phyloP scores from a whole-genome alignment of 2,888 invertebrate species.

The Cyclophora punctaria region DNA sequence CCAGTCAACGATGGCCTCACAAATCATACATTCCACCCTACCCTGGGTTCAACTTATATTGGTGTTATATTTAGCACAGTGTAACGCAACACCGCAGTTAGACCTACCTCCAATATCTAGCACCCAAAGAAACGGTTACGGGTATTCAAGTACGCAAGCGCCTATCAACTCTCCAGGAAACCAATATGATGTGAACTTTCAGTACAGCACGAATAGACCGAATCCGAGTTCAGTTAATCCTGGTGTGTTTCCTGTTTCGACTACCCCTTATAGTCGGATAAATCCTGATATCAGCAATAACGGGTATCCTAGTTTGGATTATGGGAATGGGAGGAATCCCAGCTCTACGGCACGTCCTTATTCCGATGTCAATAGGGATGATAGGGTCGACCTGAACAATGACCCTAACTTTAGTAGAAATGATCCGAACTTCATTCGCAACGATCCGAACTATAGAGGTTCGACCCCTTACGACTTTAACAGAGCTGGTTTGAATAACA shows the following conservation, averaged over 20 bases:
- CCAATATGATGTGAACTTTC: constrained; percentile 53
- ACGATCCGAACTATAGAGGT: constrained; percentile 60
- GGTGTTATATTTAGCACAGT: constrained; percentile 25
- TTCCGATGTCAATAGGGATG: constrained; percentile 54
- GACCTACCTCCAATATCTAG: constrained; percentile 72
- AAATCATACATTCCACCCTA: constrained; percentile 1
- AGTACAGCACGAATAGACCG: constrained; percentile 49
- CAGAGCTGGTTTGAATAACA: constrained; percentile 47
- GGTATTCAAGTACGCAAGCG: constrained; percentile 51
- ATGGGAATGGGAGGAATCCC: constrained; percentile 43
- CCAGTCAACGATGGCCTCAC: constrained; percentile 49
- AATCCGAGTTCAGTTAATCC: constrained; percentile 34
- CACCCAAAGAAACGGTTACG: constrained; percentile 47
- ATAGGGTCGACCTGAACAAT: constrained; percentile 61
- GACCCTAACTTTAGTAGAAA: constrained; percentile 64
- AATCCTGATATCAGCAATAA: constrained; percentile 67
- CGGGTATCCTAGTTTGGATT: constrained; percentile 54
- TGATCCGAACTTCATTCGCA: constrained; percentile 70
- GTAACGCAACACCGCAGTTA: constrained; percentile 57
- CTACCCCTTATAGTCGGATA: constrained; percentile 51
- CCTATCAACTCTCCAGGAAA: constrained; percentile 60
- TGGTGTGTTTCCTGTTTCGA: constrained; percentile 50
- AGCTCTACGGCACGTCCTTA: constrained; percentile 47
- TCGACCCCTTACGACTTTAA: constrained; percentile 62
- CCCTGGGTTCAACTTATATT: constrained; percentile 41